phyloP scores from a whole-genome alignment of 1,140 invertebrate species.

The Megathymus violae region DNA sequence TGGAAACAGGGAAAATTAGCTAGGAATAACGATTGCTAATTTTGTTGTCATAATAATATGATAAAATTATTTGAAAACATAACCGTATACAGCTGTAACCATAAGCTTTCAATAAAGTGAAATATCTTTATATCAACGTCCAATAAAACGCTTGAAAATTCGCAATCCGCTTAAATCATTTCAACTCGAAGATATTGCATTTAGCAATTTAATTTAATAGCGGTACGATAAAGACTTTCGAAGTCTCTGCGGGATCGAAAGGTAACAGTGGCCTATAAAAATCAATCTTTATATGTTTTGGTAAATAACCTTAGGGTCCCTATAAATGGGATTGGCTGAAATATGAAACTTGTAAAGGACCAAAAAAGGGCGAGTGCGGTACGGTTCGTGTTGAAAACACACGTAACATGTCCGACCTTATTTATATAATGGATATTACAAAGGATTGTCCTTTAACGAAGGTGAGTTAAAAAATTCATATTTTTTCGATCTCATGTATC shows the following conservation, averaged over 20 bases:
- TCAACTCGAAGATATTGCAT: conserved; percentile 10
- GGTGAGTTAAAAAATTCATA: conserved; percentile 41
- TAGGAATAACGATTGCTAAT: no score
- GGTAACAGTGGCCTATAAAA: conserved; percentile 25
- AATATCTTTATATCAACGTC: not conserved
- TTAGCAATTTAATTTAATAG: conserved; percentile 32
- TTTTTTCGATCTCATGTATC: not conserved
- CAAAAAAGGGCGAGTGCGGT: conserved; percentile 59
- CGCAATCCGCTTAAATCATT: conserved; percentile 11
- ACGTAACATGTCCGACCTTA: conserved; percentile 57
- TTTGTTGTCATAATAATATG: no score
- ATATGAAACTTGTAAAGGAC: conserved; percentile 65
- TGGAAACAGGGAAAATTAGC: no score
- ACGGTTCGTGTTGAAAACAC: conserved; percentile 47
- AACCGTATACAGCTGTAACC: not conserved
- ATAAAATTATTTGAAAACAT: not conserved
- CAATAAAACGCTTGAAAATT: conserved; percentile 19
- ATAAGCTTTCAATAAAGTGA: conserved; percentile 22
- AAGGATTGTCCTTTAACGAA: conserved; percentile 58
- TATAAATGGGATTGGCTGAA: conserved; percentile 53
- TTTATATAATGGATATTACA: conserved; percentile 54
- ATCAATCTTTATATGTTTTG: conserved; percentile 36
- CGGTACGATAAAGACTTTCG: conserved; percentile 12
- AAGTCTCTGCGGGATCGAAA: conserved; percentile 23
- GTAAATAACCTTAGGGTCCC: conserved; percentile 51